Evolutionary conservation across 2,888 invertebrate genomes (phyloP), one percentile per base, ranked within the genome.

Genomic region (Agriotes lineatus): DNA sequence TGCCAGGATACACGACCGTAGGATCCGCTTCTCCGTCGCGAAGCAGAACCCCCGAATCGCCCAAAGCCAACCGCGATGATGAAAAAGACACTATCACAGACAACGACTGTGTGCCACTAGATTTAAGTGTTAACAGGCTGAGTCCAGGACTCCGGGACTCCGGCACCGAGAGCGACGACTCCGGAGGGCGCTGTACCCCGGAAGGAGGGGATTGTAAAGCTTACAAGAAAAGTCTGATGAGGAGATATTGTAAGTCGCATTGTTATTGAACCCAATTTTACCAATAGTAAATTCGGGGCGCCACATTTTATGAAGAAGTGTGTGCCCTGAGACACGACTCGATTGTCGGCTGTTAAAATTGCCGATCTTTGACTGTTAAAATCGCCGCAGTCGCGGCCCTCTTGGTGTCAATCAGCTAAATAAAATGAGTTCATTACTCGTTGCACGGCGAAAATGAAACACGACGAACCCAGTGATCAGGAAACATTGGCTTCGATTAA

Each of bases 141-240:
- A 87, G 81, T 86, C 81, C 77, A 72, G 78, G 72, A 66, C 79
- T 78, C 61, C 79, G 83, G 85, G 84, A 93, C 84, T 93, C 93
- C 76, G 93, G 92, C 52, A 90, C 90, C 50, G 93, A 93, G 80
- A 93, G 94, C 69, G 94, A 94, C 76, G 95, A 94, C 84, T 93
- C 93, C 70, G 93, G 92, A 78, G 90, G 88, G 80, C 82, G 90
- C 81, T 85, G 88, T 85, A 86, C 89, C 85, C 88, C 90, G 81
- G 86, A 89, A 80, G 87, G 89, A 57, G 87, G 86, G 44, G 84
- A 84, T 69, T 83, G 82, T 70, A 84, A 85, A 81, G 93, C 95
- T 54, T 96, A 95, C 88, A 96, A 96, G 89, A 96, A 96, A 85
- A 94, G 92, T 81, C 90, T 96, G 80, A 96, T 96, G 90, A 94